These are phyloP conservation scores for Caenorhabditis japonica DNA, from an alignment of 2,888 invertebrate species.

Conservation along the genomic window DNA sequence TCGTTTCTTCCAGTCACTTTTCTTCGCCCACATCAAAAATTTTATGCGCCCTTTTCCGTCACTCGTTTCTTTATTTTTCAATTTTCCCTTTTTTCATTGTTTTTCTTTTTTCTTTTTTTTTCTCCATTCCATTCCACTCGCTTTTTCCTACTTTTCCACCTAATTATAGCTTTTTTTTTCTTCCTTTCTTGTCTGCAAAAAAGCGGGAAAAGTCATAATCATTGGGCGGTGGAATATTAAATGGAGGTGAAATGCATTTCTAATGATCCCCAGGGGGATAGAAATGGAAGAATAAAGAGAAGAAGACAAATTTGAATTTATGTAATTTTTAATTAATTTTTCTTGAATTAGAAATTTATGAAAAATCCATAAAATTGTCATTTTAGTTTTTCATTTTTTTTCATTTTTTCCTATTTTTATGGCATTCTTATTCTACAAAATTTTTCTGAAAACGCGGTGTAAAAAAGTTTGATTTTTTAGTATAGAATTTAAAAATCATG, in stretches of 20 bases:
- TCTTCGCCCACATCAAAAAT: slow-evolving; percentile 51
- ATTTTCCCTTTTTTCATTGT: slow-evolving; percentile 6
- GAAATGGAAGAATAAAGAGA: too few relatives aligned
- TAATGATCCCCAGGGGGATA: slow-evolving; percentile 21
- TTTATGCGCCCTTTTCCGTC: slow-evolving; percentile 17
- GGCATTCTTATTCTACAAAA: too few relatives aligned
- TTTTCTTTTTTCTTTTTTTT: slow-evolving; percentile 6
- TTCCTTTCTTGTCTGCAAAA: neutral
- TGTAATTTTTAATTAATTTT: too few relatives aligned
- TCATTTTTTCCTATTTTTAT: too few relatives aligned
- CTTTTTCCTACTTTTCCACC: neutral
- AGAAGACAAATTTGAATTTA: slow-evolving; percentile 4
- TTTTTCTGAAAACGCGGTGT: too few relatives aligned
- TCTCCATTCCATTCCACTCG: neutral
- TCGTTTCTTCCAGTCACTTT: slow-evolving; percentile 23
- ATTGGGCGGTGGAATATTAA: slow-evolving; percentile 22
- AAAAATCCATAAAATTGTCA: too few relatives aligned
- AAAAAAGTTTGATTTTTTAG: too few relatives aligned
- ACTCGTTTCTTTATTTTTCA: slow-evolving; percentile 7
- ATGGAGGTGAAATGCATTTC: slow-evolving; percentile 33
- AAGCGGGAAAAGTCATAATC: neutral
- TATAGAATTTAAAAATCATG: too few relatives aligned
- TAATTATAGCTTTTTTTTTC: slow-evolving; percentile 7
- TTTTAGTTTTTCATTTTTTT: too few relatives aligned
- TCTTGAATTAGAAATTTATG: too few relatives aligned